A percentile compares a stretch with the other conserved stretches of the same genome.
Conservation (phyloP, 2,888 invertebrate genomes). For the Leucoptera coffeella region DNA sequence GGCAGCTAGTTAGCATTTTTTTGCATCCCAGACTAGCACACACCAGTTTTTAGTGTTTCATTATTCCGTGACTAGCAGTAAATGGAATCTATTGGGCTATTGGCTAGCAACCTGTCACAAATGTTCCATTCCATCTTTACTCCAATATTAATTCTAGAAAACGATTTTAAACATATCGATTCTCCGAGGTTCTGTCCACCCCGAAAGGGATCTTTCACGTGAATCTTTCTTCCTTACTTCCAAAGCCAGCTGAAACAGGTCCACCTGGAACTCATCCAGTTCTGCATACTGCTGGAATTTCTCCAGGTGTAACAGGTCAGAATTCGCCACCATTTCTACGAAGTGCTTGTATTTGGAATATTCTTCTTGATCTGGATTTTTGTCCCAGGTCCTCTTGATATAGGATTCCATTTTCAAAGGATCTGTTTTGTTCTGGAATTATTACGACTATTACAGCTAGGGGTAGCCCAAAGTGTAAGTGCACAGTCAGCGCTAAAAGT, state of each 20-base stretch:
- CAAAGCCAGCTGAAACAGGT: constrained; percentile 26
- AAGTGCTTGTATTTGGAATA: constrained; percentile 29
- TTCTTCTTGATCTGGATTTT: constrained; percentile 13
- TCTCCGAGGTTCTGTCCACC: too few species aligned
- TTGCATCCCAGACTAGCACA: too few species aligned
- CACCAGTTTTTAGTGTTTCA: too few species aligned
- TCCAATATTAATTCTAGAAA: too few species aligned
- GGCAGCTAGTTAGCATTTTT: too few species aligned
- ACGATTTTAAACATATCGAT: too few species aligned
- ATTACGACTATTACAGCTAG: too few species aligned
- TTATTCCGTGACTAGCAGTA: too few species aligned
- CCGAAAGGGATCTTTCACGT: too few species aligned
- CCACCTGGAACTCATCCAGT: constrained; percentile 18
- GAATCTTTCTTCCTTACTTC: constrained; percentile 27
- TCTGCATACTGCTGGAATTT: constrained; percentile 20
- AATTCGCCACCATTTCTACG: constrained; percentile 23
- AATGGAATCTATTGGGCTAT: too few species aligned
- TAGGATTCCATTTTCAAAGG: constrained; percentile 13
- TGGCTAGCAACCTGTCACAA: too few species aligned
- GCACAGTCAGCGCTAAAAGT: background rate
- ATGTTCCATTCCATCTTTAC: too few species aligned
- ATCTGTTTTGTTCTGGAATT: constrained; percentile 21
- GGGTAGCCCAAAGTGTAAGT: background rate
- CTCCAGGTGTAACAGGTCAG: constrained; percentile 23
- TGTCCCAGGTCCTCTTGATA: constrained; percentile 22